Conservation (phyloP, 2,797 vertebrate genomes). For the Premnoplex brunnescens region DNA sequence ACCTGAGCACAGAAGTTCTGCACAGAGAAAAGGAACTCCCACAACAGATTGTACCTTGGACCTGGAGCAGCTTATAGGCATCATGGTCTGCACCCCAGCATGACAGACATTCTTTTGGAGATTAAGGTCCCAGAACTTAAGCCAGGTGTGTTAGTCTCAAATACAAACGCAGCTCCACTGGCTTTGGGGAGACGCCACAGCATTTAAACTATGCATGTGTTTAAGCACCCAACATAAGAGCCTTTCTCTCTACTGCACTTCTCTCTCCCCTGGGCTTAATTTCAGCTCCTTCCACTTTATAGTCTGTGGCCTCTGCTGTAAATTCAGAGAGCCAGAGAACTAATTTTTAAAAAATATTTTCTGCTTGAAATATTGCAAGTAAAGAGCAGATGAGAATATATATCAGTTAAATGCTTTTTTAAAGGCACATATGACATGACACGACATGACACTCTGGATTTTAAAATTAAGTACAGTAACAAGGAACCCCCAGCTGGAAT, state of each 20-base stretch:
- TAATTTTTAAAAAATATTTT: constrained; percentile 54
- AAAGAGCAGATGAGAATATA: constrained; percentile 50
- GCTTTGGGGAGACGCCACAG: background rate
- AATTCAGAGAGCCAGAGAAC: constrained; percentile 20
- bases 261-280: constrained; percentile 50
- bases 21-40: background rate
- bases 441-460: background rate
- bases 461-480: constrained; percentile 43
- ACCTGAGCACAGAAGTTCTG: background rate
- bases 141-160: background rate
- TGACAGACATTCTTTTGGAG: background rate
- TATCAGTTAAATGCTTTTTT: constrained; percentile 56
- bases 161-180: background rate
- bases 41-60: background rate
- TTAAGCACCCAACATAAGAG: constrained; percentile 1
- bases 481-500: constrained; percentile 23
- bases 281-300: constrained; percentile 35
- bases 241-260: constrained; percentile 27
- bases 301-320: constrained; percentile 34
- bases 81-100: background rate
- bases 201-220: constrained; percentile 41
- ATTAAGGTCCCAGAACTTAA: background rate
- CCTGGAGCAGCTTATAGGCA: background rate
- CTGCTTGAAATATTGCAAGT: constrained; percentile 48
- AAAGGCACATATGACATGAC: constrained; percentile 25